phyloP scores from a whole-genome alignment of 2,113 vertebrate species.

The Gallinago media region DNA sequence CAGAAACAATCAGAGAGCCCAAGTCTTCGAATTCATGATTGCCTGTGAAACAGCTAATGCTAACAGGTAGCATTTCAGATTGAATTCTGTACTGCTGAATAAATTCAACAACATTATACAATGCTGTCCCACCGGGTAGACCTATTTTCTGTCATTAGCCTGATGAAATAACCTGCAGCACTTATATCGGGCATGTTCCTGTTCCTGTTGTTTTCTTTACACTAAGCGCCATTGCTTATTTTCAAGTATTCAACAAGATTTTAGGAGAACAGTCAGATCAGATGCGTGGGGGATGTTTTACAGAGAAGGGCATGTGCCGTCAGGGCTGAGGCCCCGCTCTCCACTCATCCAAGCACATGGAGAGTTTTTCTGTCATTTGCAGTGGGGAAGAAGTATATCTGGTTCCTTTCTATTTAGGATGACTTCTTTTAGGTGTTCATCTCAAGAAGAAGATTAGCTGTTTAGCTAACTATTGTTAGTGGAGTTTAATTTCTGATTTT shows the following conservation, averaged over 20 bases:
- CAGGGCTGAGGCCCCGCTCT: too few species aligned
- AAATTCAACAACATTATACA: background rate
- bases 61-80: background rate
- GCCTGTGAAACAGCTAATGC: background rate
- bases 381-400: background rate
- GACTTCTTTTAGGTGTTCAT: background rate
- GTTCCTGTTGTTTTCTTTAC: background rate
- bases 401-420: fast-evolving
- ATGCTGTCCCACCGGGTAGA: background rate
- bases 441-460: fast-evolving
- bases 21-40: background rate
- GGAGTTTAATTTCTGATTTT: background rate
- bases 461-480: background rate
- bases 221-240: fast-evolving
- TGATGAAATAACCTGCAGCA: background rate
- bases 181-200: background rate
- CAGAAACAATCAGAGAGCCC: background rate
- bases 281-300: fast-evolving
- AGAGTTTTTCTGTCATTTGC: background rate
- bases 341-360: fast-evolving
- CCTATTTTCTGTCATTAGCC: background rate
- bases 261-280: background rate
- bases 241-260: fast-evolving
- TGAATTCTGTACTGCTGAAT: background rate
- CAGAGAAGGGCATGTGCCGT: background rate